Conservation (phyloP, 2,797 vertebrate genomes). For the Ambastaia sidthimunki region DNA sequence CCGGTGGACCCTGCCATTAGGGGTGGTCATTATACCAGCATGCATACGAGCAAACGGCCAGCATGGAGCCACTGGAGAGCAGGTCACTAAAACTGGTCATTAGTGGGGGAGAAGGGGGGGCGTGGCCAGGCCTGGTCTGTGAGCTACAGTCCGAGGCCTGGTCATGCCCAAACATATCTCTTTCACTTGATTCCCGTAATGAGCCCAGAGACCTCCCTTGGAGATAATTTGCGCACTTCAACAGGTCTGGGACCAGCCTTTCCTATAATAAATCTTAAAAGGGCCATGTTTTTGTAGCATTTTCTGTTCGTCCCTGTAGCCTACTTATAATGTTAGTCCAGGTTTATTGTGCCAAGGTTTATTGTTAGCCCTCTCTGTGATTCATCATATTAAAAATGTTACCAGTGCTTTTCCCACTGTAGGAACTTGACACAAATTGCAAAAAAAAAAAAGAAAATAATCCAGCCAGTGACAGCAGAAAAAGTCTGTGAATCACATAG, state of each 20-base stretch:
- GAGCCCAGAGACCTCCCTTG: conserved; percentile 66
- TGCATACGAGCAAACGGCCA: conserved; percentile 52
- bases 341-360: not conserved
- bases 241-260: conserved; percentile 8
- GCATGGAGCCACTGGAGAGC: not conserved
- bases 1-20: conserved; percentile 61
- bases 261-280: conserved; percentile 6
- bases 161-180: conserved; percentile 63
- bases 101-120: conserved; percentile 6
- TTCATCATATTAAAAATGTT: too few species aligned
- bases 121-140: not conserved
- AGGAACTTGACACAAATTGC: too few species aligned
- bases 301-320: not conserved
- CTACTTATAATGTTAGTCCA: too few species aligned
- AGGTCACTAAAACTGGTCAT: conserved; percentile 21
- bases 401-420: too few species aligned
- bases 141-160: conserved; percentile 58
- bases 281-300: not conserved
- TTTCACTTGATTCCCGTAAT: conserved; percentile 80
- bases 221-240: not conserved
- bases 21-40: conserved; percentile 68
- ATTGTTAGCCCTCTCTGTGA: not conserved
- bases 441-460: too few species aligned
- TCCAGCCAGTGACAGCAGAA: not conserved
- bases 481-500: too few species aligned